Conservation (phyloP, 2,888 invertebrate genomes). For the Leucoptera coffeella region DNA sequence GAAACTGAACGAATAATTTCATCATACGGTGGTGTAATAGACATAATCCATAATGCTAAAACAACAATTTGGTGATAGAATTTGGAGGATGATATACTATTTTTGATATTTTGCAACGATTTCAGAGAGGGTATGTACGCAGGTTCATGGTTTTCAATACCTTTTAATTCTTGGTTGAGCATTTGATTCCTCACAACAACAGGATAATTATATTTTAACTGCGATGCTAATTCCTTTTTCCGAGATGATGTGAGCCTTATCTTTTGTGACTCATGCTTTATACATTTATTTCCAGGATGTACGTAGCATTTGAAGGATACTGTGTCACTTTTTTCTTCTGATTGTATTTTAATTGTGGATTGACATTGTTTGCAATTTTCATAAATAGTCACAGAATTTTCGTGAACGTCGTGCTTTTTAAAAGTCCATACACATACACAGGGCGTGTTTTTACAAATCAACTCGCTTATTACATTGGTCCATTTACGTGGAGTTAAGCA, state of each 20-base stretch:
- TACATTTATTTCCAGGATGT: constrained; percentile 2
- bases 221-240: constrained; percentile 4
- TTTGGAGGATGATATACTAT: constrained; percentile 1
- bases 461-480: too few species aligned
- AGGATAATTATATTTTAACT: constrained; percentile 5
- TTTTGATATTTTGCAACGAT: constrained; percentile 5
- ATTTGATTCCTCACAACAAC: constrained; percentile 3
- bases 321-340: constrained; percentile 2
- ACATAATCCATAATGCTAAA: constrained; percentile 5
- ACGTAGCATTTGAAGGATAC: constrained; percentile 3
- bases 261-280: constrained; percentile 4
- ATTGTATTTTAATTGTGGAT: not conserved
- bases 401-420: constrained; percentile 3
- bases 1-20: constrained; percentile 3
- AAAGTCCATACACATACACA: constrained; percentile 5
- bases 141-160: constrained; percentile 5
- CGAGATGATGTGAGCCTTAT: constrained; percentile 4
- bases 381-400: not conserved
- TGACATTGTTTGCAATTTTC: not conserved
- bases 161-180: constrained; percentile 3
- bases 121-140: constrained; percentile 4
- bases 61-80: constrained; percentile 5
- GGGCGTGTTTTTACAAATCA: constrained; percentile 5
- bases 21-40: constrained; percentile 2
- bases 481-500: too few species aligned